These are phyloP conservation scores for Drosophila melanocephala DNA, from an alignment of 2,888 invertebrate species.

Conservation along the genomic window DNA sequence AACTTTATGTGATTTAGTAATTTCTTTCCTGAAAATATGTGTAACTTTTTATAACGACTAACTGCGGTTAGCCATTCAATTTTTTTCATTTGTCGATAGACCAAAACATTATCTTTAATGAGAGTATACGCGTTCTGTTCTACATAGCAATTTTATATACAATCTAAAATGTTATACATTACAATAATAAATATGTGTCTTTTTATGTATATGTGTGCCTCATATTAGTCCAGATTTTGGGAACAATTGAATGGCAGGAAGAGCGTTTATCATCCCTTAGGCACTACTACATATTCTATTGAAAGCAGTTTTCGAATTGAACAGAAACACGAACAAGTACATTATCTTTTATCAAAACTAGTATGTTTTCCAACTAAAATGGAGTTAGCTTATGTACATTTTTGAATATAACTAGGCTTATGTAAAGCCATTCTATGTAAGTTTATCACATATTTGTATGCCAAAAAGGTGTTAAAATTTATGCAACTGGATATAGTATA, in stretches of 20 bases:
- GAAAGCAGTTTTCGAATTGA: constrained; percentile 30
- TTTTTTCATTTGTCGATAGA: constrained; percentile 4
- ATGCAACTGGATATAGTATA: constrained; percentile 7
- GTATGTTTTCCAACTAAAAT: constrained; percentile 7
- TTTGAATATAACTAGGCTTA: constrained; percentile 26
- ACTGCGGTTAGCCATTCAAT: constrained; percentile 7
- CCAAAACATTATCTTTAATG: background rate
- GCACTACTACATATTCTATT: constrained; percentile 50
- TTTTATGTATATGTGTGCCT: constrained; percentile 32
- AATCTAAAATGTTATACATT: constrained; percentile 7
- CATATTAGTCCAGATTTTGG: constrained; percentile 24
- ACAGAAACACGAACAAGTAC: constrained; percentile 10
- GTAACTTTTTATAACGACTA: constrained; percentile 14
- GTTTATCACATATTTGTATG: constrained; percentile 50
- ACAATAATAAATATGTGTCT: constrained; percentile 3
- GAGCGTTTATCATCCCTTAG: constrained; percentile 48
- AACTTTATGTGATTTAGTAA: constrained; percentile 72
- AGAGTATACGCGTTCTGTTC: constrained; percentile 4
- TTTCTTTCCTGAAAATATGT: constrained; percentile 28
- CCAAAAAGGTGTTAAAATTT: constrained; percentile 25
- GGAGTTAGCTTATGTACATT: constrained; percentile 12
- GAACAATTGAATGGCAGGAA: constrained; percentile 45
- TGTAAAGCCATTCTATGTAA: constrained; percentile 30
- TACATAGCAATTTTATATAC: constrained; percentile 23
- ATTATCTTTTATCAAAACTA: constrained; percentile 20